Conservation (phyloP, 1,140 invertebrate species). For the Drosophila melanica region DNA sequence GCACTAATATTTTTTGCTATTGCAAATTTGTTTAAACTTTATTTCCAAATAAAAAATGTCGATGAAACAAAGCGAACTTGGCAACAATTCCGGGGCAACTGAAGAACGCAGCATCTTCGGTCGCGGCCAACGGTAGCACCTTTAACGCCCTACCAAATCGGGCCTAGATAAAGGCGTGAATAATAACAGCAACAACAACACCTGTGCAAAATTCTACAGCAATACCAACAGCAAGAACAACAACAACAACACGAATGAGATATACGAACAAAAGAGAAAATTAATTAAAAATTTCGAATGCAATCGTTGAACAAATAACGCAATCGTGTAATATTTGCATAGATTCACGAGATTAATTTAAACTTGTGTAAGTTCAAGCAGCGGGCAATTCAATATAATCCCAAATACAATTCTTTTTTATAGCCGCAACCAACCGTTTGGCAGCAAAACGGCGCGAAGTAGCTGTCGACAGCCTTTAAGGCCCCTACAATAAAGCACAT, state of each 20-base stretch:
- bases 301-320: conserved; percentile 64
- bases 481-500: conserved; percentile 46
- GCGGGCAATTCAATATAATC: conserved; percentile 30
- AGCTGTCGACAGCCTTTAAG: conserved; percentile 34
- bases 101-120: conserved; percentile 47
- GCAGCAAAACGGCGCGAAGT: conserved; percentile 12
- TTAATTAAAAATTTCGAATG: conserved; percentile 70
- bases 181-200: conserved; percentile 34
- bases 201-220: conserved; percentile 31
- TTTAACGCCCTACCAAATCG: conserved; percentile 35
- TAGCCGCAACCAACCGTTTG: conserved; percentile 21
- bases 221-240: too few species aligned
- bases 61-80: conserved; percentile 66
- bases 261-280: conserved; percentile 30
- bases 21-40: not conserved
- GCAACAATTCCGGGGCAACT: conserved; percentile 66
- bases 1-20: not conserved
- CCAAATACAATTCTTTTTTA: conserved; percentile 33
- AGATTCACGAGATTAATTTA: conserved; percentile 31
- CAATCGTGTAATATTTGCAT: conserved; percentile 49
- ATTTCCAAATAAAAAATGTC: too few species aligned
- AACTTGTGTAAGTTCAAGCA: conserved; percentile 46
- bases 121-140: conserved; percentile 10
- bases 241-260: too few species aligned
- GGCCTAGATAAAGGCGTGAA: conserved; percentile 68